phyloP scores from a whole-genome alignment of 2,113 vertebrate genomes.

The Aspidoscelis tigris region DNA sequence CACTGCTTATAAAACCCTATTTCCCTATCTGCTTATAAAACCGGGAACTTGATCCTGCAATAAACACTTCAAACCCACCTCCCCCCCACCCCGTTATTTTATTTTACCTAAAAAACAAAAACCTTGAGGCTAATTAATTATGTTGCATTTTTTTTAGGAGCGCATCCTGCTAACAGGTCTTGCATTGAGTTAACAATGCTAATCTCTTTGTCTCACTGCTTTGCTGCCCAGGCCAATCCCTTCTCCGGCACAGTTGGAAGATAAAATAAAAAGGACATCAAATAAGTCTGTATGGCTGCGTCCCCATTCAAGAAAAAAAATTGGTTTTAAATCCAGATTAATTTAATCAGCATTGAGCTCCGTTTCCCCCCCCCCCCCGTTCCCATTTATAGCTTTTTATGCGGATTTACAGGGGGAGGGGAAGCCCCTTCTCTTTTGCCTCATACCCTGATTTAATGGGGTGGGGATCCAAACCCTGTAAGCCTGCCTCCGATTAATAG shows the following conservation, averaged over 20 bases:
- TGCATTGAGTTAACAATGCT: conserved; percentile 73
- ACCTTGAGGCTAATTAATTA: conserved; percentile 79
- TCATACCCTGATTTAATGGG: too few species aligned
- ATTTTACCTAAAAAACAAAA: too few species aligned
- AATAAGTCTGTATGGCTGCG: background rate
- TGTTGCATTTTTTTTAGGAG: conserved; percentile 75
- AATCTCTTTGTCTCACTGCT: conserved; percentile 29
- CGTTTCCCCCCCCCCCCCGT: too few species aligned
- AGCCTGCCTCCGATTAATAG: too few species aligned
- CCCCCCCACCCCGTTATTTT: conserved; percentile 57
- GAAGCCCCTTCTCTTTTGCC: too few species aligned
- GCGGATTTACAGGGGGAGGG: too few species aligned
- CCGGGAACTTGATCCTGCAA: conserved; percentile 79
- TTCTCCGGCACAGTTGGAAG: conserved; percentile 43
- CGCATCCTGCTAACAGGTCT: conserved; percentile 59
- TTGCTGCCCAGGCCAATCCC: conserved; percentile 41
- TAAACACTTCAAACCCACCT: conserved; percentile 81
- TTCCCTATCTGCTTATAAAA: conserved; percentile 85
- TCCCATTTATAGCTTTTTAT: too few species aligned
- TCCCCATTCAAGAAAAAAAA: too few species aligned
- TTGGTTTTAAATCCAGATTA: too few species aligned
- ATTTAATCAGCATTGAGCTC: too few species aligned
- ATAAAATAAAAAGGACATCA: conserved; percentile 42
- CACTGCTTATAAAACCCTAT: conserved; percentile 66
- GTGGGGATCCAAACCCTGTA: too few species aligned